Evolutionary conservation across 1,140 invertebrate genomes (phyloP).

Genomic region (Cataglyphis hispanica): DNA sequence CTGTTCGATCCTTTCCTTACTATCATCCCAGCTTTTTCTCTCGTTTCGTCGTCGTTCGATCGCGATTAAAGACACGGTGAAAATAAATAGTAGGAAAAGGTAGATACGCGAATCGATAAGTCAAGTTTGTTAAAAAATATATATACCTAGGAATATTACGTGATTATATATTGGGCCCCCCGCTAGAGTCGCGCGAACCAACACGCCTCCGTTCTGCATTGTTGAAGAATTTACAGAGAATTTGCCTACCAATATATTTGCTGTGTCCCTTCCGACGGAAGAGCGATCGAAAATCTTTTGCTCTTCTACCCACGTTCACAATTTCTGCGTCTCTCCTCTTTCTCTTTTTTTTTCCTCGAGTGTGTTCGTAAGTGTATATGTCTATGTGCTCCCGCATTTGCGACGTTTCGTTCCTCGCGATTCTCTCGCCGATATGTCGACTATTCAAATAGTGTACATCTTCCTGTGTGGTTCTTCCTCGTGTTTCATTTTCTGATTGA

Average conservation of each 20-base stretch:
- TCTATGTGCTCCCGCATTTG: constrained; percentile 6
- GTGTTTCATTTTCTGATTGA: constrained; percentile 4
- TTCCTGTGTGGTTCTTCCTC: constrained; percentile 35
- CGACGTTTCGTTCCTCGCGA: neutral
- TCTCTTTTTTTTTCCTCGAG: neutral
- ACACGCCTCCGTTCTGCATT: constrained; percentile 60
- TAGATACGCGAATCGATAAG: constrained; percentile 75
- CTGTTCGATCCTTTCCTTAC: neutral
- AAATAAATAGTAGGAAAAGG: constrained; percentile 76
- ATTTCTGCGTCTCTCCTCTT: neutral
- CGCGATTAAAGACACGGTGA: constrained; percentile 69
- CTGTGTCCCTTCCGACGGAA: constrained; percentile 20
- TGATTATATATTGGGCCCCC: constrained; percentile 75
- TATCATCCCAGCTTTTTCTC: neutral
- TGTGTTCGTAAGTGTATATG: constrained; percentile 14
- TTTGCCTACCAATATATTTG: constrained; percentile 51
- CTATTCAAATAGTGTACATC: neutral
- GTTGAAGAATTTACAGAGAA: constrained; percentile 69
- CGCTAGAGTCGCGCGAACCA: constrained; percentile 71
- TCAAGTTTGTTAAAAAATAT: constrained; percentile 77
- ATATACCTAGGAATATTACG: constrained; percentile 76
- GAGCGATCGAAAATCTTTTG: constrained; percentile 4
- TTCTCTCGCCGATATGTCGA: constrained; percentile 27
- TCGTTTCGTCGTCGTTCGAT: constrained; percentile 70
- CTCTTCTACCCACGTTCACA: neutral